Evolutionary conservation across 1,140 invertebrate species (phyloP), one percentile per base, ranked within the genome.

Genomic region (Zaprionus lachaisei): DNA sequence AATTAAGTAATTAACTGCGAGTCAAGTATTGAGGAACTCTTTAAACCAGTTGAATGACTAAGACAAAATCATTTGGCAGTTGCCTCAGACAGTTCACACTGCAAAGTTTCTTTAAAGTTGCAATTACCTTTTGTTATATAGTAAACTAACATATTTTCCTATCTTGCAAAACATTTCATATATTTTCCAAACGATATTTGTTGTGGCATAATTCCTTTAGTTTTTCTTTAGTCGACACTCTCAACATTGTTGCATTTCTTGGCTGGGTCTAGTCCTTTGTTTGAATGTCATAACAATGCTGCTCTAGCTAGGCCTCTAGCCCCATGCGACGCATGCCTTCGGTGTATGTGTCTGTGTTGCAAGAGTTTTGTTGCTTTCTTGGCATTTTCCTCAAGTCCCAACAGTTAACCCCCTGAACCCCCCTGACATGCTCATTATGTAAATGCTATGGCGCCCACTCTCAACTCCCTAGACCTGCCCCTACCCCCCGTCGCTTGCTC

Each of bases 371-470:
- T 61, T 54, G 47, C 54, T 56, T 44, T 61, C 61, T 73, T 61
- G 72, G 57, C 72, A 61, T 69, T 61, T 70, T 70, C 15, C 51
- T 51, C n/a, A n/a, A 63, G 37, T 41, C 54, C 54, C 31, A 37
- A 38, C 62, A 61, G 55, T 54, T 55, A 61, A 55, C 31, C 31
- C 31, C 41, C 38, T 41, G n/a, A n/a, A 6, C 17, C 41, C 41
- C 34, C 49, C 26, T 63, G 57, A 66, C 68, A 47, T 65, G 61
- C 72, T 65, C 56, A 78, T 79, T 79, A 79, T 79, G 76, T 70
- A 75, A 79, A 79, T 79, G 76, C 22, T 75, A 41, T 26, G 69
- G 75, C 75, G 70, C 64, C 57, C 68, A 28, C 22, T 37, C 47
- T 14, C 31, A 41, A 24, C 64, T 31, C 24, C 24, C 44, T 11